Conservation (phyloP, 1,140 invertebrate species). For the Hycleus phaleratus region DNA sequence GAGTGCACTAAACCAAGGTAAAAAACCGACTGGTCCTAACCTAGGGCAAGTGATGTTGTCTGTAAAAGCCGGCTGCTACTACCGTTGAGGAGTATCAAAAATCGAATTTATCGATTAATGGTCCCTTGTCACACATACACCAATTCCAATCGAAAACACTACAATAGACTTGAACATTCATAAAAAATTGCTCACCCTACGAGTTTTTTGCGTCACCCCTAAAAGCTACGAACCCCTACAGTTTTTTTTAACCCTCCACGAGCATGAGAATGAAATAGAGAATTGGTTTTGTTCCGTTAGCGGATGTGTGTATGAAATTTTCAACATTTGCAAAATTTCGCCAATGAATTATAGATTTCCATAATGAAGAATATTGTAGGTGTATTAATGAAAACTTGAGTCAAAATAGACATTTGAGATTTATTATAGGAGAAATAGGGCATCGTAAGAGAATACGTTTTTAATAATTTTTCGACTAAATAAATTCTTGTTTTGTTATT, state of each 20-base stretch:
- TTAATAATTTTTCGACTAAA: no score
- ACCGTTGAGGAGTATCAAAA: constrained; percentile 16
- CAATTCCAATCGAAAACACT: constrained; percentile 23
- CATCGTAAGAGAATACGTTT: no score
- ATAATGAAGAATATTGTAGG: no score
- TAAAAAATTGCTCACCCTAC: constrained; percentile 33
- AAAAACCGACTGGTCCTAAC: constrained; percentile 26
- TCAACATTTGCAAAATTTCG: background rate
- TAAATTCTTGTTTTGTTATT: no score
- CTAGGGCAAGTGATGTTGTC: constrained; percentile 16
- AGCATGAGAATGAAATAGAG: background rate
- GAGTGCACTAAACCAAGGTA: constrained; percentile 18
- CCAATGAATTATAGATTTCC: no score
- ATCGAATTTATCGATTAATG: constrained; percentile 35
- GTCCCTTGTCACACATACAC: constrained; percentile 11
- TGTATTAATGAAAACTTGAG: no score
- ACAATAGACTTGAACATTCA: constrained; percentile 34
- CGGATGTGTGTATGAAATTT: constrained; percentile 1
- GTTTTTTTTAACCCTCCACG: constrained; percentile 28
- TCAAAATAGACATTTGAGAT: no score
- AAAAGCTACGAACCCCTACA: constrained; percentile 17
- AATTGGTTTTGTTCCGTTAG: constrained; percentile 11
- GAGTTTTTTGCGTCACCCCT: constrained; percentile 27
- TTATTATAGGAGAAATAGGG: no score
- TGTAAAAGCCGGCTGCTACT: background rate